Base-by-base conservation (phyloP, 1,140 invertebrate species). In the Philotrypesis tridentata region DNA sequence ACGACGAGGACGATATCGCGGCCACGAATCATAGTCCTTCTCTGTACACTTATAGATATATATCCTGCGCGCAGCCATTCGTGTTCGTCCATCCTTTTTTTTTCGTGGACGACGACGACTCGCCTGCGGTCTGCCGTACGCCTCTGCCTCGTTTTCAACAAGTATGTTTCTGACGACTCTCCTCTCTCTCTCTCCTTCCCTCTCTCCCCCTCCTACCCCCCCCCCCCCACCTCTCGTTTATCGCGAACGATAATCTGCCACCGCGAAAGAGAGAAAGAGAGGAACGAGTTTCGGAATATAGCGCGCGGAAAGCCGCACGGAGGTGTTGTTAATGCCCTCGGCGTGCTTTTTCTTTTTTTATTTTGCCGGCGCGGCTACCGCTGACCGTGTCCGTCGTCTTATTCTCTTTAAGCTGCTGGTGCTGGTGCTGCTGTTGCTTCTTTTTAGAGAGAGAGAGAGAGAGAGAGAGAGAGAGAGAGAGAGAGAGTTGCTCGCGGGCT, bases 201-300 rank as follows among this genome's bases (percentile, higher is more conserved):
- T n/a, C 23, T 9, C 9, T 1, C 7, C 5, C 27, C 4, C 40
- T 67, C 14, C 12, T 12, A 1, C 11, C 21, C 11, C 4, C 14
- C 65, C 0, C 21, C 3, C 27, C 37, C 12, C 31, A 55, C 37
- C 31, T 76, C 65, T 81, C 31, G 67, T 27, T 71, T 82, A 82
- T 82, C 81, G 61, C 67, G 55, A 29, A 25, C 75, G 75, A 82
- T 82, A 78, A 82, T 82, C 81, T 82, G 81, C 81, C 75, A 82
- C 79, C 68, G 79, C 74, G 63, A 55, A 60, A 25, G 37, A 37
- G 33, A 37, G 33, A 37, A 55, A 55, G 48, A 55, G 21, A 55
- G 29, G 72, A 74, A 79, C 71, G 80, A 84, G 81, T 78, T 78
- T 78, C 40, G 81, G 73, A 75, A 75, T 81, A 75, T 70, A 60